These are phyloP conservation scores for Callocephalon fimbriatum DNA, from an alignment of 2,113 vertebrate genomes.

Conservation along the genomic window DNA sequence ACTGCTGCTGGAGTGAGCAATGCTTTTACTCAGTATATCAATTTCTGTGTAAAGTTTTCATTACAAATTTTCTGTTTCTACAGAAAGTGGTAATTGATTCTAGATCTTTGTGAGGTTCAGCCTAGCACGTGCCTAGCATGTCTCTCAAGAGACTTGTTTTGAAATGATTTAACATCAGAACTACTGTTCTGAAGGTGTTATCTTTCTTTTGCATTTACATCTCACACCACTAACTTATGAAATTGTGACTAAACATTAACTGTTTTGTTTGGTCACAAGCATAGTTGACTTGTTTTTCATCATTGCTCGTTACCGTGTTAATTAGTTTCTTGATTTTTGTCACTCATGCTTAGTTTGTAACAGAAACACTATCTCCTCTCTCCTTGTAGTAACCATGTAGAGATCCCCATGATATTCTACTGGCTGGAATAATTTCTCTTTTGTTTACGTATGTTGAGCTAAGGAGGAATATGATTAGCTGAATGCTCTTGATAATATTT, in stretches of 20 bases:
- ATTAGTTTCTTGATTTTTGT: neutral
- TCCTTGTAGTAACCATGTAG: neutral
- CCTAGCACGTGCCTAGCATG: neutral
- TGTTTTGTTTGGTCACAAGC: neutral
- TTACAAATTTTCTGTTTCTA: neutral
- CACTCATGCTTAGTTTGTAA: neutral
- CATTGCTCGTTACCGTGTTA: neutral
- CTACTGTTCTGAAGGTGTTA: neutral
- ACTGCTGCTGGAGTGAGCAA: neutral
- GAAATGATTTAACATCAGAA: neutral
- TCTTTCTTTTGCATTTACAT: neutral
- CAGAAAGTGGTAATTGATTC: neutral
- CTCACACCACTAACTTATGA: neutral
- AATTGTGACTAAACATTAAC: neutral
- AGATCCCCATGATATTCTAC: neutral
- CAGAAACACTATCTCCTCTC: neutral
- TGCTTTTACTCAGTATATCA: neutral
- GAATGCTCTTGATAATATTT: neutral
- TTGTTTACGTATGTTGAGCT: neutral
- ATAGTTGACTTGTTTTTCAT: neutral
- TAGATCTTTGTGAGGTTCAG: neutral
- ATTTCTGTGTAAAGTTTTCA: neutral
- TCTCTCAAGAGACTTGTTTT: neutral
- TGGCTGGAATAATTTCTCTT: neutral
- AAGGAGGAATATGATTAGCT: slow-evolving; percentile 1